Evolutionary conservation across 2,888 invertebrate species (phyloP).

Genomic region (Leptura quadrifasciata): DNA sequence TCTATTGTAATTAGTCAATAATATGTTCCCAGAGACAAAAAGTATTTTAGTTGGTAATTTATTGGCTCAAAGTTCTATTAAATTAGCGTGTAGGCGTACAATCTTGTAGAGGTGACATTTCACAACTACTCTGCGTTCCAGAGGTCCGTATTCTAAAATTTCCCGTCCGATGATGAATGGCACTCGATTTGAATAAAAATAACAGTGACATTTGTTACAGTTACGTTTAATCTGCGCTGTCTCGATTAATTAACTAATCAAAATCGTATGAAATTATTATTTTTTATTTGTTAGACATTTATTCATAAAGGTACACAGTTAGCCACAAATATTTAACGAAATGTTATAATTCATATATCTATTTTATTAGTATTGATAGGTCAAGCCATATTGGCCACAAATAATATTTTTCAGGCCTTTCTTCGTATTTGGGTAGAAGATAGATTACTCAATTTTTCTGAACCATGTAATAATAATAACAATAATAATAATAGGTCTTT

Average conservation of each 20-base stretch:
- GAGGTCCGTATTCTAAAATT: conserved; percentile 27
- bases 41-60: conserved; percentile 35
- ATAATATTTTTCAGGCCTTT: too few species aligned
- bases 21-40: conserved; percentile 29
- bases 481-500: too few species aligned
- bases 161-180: conserved; percentile 28
- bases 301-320: too few species aligned
- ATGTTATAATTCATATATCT: too few species aligned
- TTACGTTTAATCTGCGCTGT: conserved; percentile 8
- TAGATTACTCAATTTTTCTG: too few species aligned
- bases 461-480: too few species aligned
- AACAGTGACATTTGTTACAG: conserved; percentile 19
- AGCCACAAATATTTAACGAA: too few species aligned
- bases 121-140: conserved; percentile 30
- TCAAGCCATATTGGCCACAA: too few species aligned
- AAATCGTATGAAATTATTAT: conserved; percentile 14
- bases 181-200: conserved; percentile 22
- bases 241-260: conserved; percentile 24
- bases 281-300: not conserved
- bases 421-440: too few species aligned
- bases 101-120: conserved; percentile 36
- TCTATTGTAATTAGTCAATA: conserved; percentile 30
- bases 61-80: conserved; percentile 21
- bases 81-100: conserved; percentile 20
- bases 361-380: too few species aligned